Evolutionary conservation across 1,140 invertebrate genomes (phyloP).

Genomic region (Platyura marginata): DNA sequence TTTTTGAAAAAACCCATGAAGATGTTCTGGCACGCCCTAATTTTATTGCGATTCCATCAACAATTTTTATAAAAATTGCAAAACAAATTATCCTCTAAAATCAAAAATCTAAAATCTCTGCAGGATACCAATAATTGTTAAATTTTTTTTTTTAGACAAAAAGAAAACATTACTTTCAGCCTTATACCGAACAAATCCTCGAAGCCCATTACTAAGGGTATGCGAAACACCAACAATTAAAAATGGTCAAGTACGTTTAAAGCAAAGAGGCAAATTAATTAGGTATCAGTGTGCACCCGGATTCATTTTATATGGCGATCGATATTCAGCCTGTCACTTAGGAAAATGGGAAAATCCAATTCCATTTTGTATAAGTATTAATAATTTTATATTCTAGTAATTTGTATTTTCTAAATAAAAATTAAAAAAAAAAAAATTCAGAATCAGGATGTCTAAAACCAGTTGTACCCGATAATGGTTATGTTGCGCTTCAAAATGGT

Average conservation of each 20-base stretch:
- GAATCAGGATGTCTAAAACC: neutral
- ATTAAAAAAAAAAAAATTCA: neutral
- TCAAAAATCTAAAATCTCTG: too few relatives aligned
- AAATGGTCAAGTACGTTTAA: neutral
- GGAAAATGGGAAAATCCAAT: neutral
- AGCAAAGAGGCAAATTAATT: neutral
- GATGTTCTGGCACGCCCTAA: too few relatives aligned
- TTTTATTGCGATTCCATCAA: too few relatives aligned
- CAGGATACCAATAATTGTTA: too few relatives aligned
- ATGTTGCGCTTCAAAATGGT: neutral
- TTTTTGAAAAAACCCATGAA: too few relatives aligned
- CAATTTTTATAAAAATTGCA: too few relatives aligned
- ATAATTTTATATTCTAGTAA: neutral
- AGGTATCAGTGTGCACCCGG: neutral
- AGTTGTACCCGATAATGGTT: neutral
- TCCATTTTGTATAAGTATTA: neutral
- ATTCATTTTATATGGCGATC: neutral
- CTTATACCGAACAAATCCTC: too few relatives aligned
- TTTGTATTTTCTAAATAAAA: neutral
- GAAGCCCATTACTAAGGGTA: too few relatives aligned
- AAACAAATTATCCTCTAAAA: too few relatives aligned
- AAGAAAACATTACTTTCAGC: too few relatives aligned
- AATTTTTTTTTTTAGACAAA: too few relatives aligned
- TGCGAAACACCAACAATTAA: neutral
- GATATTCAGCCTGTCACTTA: neutral